A percentile compares a stretch with the other conserved stretches of the same genome.
phyloP scores from a whole-genome alignment of 2,797 vertebrate genomes.

The Chelidonichthys spinosus region DNA sequence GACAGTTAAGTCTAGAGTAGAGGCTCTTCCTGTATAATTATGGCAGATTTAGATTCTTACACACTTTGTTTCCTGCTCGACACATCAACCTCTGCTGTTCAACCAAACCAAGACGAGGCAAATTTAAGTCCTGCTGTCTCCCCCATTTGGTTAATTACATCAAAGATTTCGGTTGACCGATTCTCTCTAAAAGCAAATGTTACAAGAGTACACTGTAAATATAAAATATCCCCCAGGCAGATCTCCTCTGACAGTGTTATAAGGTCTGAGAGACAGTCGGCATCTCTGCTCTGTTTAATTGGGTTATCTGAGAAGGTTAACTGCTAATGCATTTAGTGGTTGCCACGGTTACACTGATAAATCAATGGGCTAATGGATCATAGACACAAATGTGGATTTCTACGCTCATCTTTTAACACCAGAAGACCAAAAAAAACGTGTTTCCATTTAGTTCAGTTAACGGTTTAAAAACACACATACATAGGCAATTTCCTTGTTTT shows the following conservation, averaged over 20 bases:
- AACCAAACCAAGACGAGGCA: not conserved
- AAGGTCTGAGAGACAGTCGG: conserved; percentile 3
- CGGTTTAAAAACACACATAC: not conserved
- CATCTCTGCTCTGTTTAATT: conserved; percentile 36
- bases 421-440: too few species aligned
- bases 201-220: not conserved
- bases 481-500: too few species aligned
- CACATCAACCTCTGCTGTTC: not conserved
- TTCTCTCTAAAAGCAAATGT: not conserved
- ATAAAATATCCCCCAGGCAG: not conserved
- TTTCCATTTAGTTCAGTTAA: not conserved
- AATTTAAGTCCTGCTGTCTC: not conserved
- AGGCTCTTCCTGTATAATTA: conserved; percentile 29
- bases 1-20: not conserved
- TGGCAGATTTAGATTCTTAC: not conserved
- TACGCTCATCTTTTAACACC: not conserved
- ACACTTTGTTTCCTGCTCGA: conserved; percentile 3
- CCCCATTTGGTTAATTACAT: not conserved
- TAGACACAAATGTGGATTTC: not conserved
- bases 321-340: conserved; percentile 54
- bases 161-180: not conserved
- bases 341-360: conserved; percentile 49
- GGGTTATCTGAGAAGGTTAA: conserved; percentile 57
- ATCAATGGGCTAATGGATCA: conserved; percentile 33
- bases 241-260: not conserved